Evolutionary conservation across 2,888 invertebrate genomes (phyloP), one percentile per base, ranked within the genome.

Genomic region (Ormyrus thymus): DNA sequence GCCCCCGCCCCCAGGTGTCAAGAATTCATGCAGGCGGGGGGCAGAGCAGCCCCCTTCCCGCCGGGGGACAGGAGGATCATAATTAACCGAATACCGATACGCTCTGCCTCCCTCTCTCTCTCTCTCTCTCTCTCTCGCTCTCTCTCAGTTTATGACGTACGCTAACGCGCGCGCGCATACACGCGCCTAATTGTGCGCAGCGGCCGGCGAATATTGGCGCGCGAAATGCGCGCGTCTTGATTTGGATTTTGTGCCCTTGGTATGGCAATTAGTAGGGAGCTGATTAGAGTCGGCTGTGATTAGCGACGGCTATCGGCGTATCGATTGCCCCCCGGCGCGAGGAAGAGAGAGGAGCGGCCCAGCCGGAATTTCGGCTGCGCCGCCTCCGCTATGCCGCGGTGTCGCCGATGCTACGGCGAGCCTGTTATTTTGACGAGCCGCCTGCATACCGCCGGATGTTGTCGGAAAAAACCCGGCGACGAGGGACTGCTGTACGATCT

Each of bases 51-150:
- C 29, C 29, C 29, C 29, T 29, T 29, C 29, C 29, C 29, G 29
- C 29, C 29, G 13, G 70, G 65, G 50, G 6, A 84, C 83, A 82
- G 85, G 85, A 85, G 87, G 87, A 87, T 87, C 87, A 88, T 88
- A 88, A 88, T 88, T 88, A 88, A 88, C 88, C 87, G 85, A 88
- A 88, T 88, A 88, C 88, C 88, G 86, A 88, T 88, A 88, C 84
- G 85, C 86, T 82, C 85, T 86, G 83, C 83, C 83, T 83, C 8
- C 66, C 7, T 84, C 85, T 83, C 83, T 84, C 85, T 13, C 10
- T 61, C 70, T 8, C 43, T 51, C 9, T 8, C 61, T 29, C 61
- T 11, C 43, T 53, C 13, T 43, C 68, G 7, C 45, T 51, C 45
- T 50, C 61, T 10, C 43, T 56, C 29, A n/a, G 51, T 45, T 43